phyloP scores from a whole-genome alignment of 2,113 vertebrate genomes.

The Chionodraco myersi region DNA sequence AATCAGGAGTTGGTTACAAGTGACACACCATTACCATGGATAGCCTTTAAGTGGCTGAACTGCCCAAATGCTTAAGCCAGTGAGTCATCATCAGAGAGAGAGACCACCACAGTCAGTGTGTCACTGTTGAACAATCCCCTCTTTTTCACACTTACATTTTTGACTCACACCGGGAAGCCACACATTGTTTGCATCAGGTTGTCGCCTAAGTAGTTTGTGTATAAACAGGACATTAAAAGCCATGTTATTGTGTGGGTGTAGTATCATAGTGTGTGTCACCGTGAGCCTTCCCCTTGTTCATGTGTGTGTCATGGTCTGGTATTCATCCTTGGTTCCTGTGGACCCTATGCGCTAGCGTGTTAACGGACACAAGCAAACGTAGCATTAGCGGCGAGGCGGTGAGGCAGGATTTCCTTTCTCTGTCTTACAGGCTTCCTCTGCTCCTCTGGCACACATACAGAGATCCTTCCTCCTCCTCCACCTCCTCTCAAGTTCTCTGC shows the following conservation, averaged over 20 bases:
- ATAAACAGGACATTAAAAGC: conserved; percentile 70
- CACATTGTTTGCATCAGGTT: conserved; percentile 15
- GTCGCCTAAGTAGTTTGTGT: conserved; percentile 33
- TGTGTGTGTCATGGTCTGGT: conserved; percentile 61
- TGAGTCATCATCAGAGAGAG: conserved; percentile 58
- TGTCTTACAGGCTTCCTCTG: conserved; percentile 79
- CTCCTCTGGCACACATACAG: conserved; percentile 52
- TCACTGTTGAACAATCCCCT: conserved; percentile 30
- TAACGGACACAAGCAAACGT: conserved; percentile 53
- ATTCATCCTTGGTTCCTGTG: conserved; percentile 65
- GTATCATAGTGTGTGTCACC: conserved; percentile 21
- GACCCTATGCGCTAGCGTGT: conserved; percentile 32
- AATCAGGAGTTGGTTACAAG: conserved; percentile 18
- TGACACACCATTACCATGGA: conserved; percentile 53
- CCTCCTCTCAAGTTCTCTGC: conserved; percentile 51
- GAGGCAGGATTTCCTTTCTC: conserved; percentile 80
- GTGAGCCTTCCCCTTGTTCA: conserved; percentile 33
- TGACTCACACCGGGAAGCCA: conserved; percentile 33
- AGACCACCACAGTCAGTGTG: conserved; percentile 29
- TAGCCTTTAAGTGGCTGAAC: conserved; percentile 49
- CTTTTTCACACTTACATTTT: conserved; percentile 35
- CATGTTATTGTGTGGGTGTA: conserved; percentile 51
- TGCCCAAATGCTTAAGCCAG: conserved; percentile 52
- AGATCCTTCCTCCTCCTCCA: conserved; percentile 60
- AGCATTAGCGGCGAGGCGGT: conserved; percentile 40